Percentiles rank a stretch among this genome's conserved stretches.
phyloP scores from a whole-genome alignment of 1,140 invertebrate species.

The Papilio machaon region DNA sequence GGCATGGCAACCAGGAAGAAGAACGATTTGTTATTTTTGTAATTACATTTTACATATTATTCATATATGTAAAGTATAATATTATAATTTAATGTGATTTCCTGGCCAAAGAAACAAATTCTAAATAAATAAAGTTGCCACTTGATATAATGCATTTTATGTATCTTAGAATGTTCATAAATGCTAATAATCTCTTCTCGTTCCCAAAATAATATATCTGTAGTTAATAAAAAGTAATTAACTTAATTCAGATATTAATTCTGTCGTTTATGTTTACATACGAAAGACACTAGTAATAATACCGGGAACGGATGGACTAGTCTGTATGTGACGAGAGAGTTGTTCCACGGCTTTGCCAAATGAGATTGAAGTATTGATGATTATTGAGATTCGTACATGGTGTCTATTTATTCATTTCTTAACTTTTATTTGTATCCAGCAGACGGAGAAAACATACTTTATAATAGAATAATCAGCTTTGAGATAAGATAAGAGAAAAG shows the following conservation, averaged over 20 bases:
- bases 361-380: not conserved
- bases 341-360: not conserved
- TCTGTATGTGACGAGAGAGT: not conserved
- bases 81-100: conserved; percentile 4
- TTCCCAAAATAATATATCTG: not conserved
- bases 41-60: not conserved
- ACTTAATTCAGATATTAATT: not conserved
- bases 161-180: not conserved
- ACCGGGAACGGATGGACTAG: not conserved
- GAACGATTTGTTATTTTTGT: too few relatives aligned
- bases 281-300: not conserved
- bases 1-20: too few relatives aligned
- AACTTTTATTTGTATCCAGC: not conserved
- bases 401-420: not conserved
- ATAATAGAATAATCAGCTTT: not conserved
- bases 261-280: too few relatives aligned
- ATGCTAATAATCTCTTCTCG: not conserved
- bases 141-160: not conserved
- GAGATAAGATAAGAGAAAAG: conserved; percentile 21
- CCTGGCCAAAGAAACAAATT: conserved; percentile 5
- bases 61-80: not conserved
- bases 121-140: conserved; percentile 1
- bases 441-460: not conserved
- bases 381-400: not conserved
- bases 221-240: not conserved